A percentile compares a stretch with the other conserved stretches of the same genome.
Evolutionary conservation across 2,797 vertebrate species (phyloP).

Genomic region (Uromys caudimaculatus): DNA sequence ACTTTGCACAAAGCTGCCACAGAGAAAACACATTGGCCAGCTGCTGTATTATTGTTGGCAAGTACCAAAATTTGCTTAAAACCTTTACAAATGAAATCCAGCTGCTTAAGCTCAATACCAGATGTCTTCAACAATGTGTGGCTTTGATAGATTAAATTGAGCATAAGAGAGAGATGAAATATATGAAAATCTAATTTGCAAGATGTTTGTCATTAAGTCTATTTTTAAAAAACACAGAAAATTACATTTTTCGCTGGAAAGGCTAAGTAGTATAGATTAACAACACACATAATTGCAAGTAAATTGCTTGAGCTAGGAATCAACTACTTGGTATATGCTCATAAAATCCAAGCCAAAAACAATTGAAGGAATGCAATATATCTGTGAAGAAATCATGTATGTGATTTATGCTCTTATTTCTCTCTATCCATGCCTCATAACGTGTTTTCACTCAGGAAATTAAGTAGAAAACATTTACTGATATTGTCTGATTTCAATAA

Average conservation of each 20-base stretch:
- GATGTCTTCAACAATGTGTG: slow-evolving; percentile 84
- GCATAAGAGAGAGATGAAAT: slow-evolving; percentile 88
- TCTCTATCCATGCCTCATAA: slow-evolving; percentile 47
- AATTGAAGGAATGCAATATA: slow-evolving; percentile 3
- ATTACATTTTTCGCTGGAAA: slow-evolving; percentile 75
- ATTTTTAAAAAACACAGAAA: slow-evolving; percentile 78
- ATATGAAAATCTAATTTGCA: slow-evolving; percentile 88
- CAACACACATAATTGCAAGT: slow-evolving; percentile 72
- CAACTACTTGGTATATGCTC: slow-evolving; percentile 67
- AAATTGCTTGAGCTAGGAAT: slow-evolving; percentile 68
- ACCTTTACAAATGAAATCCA: slow-evolving; percentile 88
- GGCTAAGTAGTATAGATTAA: slow-evolving; percentile 70
- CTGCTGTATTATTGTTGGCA: slow-evolving; percentile 81
- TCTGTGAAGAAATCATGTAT: slow-evolving; percentile 59
- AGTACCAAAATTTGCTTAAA: slow-evolving; percentile 83
- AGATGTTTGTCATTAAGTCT: slow-evolving; percentile 84
- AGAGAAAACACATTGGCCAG: slow-evolving; percentile 74
- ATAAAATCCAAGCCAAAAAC: slow-evolving; percentile 72
- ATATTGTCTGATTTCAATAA: slow-evolving; percentile 54
- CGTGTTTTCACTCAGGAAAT: slow-evolving; percentile 51
- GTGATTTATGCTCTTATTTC: slow-evolving; percentile 49
- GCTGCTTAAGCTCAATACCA: slow-evolving; percentile 87
- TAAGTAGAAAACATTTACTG: slow-evolving; percentile 53
- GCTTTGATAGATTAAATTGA: slow-evolving; percentile 87
- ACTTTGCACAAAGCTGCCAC: slow-evolving; percentile 72